A percentile compares a stretch with the other conserved stretches of the same genome.
These are phyloP conservation scores for Volucella zonaria DNA, from an alignment of 2,888 invertebrate species.

Conservation along the genomic window DNA sequence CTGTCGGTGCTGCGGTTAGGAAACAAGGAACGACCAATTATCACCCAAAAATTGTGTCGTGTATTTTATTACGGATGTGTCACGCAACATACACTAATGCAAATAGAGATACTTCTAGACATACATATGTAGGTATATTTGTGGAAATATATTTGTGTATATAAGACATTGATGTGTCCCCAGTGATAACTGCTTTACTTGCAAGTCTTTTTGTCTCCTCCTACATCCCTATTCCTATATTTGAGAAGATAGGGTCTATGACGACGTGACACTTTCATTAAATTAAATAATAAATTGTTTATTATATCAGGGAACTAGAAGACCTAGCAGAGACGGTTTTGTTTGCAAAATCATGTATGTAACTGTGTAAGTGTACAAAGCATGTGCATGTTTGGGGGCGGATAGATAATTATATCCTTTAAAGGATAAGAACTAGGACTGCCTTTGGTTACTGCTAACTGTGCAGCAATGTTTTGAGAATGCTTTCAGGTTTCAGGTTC, in stretches of 20 bases:
- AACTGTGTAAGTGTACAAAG: neutral
- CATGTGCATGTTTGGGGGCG: neutral
- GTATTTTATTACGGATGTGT: constrained; percentile 63
- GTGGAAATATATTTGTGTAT: constrained; percentile 22
- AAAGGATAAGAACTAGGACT: constrained; percentile 38
- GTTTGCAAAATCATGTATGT: constrained; percentile 22
- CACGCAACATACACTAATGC: constrained; percentile 42
- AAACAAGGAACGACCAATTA: constrained; percentile 58
- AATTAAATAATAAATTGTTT: constrained; percentile 68
- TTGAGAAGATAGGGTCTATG: constrained; percentile 47
- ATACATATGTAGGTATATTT: constrained; percentile 3
- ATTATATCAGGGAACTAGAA: constrained; percentile 37
- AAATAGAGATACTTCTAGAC: neutral
- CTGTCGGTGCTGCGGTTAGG: constrained; percentile 21
- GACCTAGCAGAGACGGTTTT: constrained; percentile 18
- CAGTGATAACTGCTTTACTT: constrained; percentile 57
- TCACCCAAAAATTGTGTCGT: constrained; percentile 62
- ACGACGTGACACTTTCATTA: constrained; percentile 64
- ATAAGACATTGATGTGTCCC: constrained; percentile 58
- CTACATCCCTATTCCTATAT: neutral
- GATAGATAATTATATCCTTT: constrained; percentile 49
- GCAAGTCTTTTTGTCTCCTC: constrained; percentile 33
- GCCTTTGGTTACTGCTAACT: constrained; percentile 14
- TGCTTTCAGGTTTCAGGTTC: constrained; percentile 10
- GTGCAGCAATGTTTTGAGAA: constrained; percentile 9